Evolutionary conservation across 2,113 vertebrate species (phyloP).

Genomic region (Scopus umbretta): DNA sequence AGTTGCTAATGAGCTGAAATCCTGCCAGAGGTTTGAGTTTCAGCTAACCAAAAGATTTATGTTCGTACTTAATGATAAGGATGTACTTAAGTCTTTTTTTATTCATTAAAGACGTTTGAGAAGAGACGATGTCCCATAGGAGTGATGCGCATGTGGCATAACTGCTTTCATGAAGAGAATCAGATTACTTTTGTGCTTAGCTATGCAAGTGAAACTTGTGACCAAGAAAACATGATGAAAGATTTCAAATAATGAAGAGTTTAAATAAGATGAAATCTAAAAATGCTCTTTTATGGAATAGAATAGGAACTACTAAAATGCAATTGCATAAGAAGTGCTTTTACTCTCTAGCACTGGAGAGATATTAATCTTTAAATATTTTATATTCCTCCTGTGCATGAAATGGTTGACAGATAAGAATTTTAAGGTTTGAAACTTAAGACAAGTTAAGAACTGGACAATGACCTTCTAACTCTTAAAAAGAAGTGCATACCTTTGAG

Average conservation of each 20-base stretch:
- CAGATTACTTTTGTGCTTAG: not conserved
- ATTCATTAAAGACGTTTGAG: no score
- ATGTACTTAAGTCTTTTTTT: no score
- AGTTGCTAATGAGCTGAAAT: not conserved
- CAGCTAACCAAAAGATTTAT: no score
- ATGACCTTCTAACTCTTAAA: not conserved
- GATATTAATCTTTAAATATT: not conserved
- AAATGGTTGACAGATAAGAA: not conserved
- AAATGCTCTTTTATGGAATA: not conserved
- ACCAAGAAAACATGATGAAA: not conserved
- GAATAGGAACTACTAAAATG: not conserved
- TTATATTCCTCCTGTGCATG: not conserved
- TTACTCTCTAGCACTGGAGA: not conserved
- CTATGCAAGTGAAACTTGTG: not conserved
- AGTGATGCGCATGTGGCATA: no score
- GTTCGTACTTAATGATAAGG: no score
- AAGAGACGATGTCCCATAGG: no score
- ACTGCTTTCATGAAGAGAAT: not conserved
- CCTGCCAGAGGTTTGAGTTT: no score
- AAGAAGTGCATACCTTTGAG: not conserved
- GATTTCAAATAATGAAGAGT: not conserved
- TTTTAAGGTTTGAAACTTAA: not conserved
- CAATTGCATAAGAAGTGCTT: not conserved
- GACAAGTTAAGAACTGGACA: not conserved
- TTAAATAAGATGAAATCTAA: not conserved